Conservation (phyloP, 2,797 vertebrate genomes). For the Chlorospingus semifuscus region DNA sequence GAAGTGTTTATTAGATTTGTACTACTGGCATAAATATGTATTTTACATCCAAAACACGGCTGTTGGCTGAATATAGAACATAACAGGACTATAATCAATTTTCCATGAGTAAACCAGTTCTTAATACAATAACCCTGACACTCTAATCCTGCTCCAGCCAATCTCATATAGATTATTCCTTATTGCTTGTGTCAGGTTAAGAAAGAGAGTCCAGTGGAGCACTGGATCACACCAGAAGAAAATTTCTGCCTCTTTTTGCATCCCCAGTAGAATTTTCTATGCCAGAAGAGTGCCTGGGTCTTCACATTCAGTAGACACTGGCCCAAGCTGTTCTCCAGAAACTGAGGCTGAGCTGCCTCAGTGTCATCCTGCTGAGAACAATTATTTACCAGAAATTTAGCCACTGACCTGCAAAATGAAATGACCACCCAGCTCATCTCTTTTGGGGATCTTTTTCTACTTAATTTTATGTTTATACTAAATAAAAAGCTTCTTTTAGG, state of each 20-base stretch:
- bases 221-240: neutral
- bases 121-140: neutral
- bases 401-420: neutral
- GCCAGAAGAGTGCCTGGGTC: neutral
- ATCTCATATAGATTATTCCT: neutral
- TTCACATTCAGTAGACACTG: neutral
- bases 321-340: neutral
- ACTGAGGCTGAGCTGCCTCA: neutral
- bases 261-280: neutral
- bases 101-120: neutral
- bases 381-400: neutral
- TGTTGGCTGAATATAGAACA: neutral
- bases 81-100: neutral
- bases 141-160: neutral
- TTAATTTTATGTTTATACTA: neutral
- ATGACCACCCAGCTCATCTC: neutral
- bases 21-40: neutral
- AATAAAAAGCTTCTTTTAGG: neutral
- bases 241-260: neutral
- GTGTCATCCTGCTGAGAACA: neutral
- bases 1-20: neutral
- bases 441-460: neutral
- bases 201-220: neutral
- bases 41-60: neutral
- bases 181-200: neutral